Conservation (phyloP, 2,113 vertebrate genomes). For the Anseranas semipalmata region DNA sequence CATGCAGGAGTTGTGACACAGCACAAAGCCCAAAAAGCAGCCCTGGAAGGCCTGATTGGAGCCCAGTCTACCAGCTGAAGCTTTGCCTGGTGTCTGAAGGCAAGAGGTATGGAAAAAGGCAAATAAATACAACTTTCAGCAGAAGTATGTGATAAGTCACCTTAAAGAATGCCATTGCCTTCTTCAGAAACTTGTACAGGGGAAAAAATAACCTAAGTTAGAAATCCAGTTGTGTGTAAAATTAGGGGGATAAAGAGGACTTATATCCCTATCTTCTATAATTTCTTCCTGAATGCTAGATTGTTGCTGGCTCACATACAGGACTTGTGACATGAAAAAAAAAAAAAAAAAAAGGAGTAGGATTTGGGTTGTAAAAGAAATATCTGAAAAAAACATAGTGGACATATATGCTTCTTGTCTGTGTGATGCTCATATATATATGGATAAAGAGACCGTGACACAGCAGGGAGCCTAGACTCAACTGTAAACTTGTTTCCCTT, state of each 20-base stretch:
- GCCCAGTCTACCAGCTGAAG: background rate
- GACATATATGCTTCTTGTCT: background rate
- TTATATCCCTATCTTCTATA: background rate
- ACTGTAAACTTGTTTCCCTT: background rate
- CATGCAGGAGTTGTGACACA: background rate
- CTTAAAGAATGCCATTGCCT: background rate
- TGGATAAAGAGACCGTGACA: background rate
- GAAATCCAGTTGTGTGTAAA: background rate
- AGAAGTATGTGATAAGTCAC: background rate
- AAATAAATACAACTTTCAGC: background rate
- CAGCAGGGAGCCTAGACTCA: background rate
- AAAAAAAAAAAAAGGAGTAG: background rate
- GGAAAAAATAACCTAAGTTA: background rate
- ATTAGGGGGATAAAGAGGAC: background rate
- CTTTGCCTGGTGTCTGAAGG: background rate
- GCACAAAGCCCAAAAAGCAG: background rate
- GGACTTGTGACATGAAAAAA: background rate
- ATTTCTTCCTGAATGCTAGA: background rate
- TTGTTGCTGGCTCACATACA: rapidly evolving
- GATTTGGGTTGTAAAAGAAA: background rate
- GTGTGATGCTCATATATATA: background rate
- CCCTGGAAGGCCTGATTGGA: background rate
- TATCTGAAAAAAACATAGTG: background rate
- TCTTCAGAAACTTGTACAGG: background rate
- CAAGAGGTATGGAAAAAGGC: background rate